A percentile compares a stretch with the other conserved stretches of the same genome.
These are phyloP conservation scores for Manis crassicaudata DNA, from an alignment of 2,797 vertebrate species.

Conservation along the genomic window DNA sequence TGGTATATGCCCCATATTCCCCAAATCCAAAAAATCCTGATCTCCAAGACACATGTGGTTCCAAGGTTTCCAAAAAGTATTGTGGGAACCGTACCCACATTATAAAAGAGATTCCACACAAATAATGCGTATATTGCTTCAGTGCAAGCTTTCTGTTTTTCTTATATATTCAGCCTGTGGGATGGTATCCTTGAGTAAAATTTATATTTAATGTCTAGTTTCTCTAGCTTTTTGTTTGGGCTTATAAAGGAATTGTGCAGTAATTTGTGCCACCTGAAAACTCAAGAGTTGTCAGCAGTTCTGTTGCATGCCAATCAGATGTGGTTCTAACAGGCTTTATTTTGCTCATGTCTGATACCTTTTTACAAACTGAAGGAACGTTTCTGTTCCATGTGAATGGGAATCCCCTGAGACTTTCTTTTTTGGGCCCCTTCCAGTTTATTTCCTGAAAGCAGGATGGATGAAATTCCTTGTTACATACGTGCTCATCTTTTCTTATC, in stretches of 20 bases:
- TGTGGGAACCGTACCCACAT: background rate
- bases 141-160: background rate
- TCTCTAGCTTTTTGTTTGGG: slow-evolving; percentile 7
- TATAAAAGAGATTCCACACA: background rate
- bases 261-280: background rate
- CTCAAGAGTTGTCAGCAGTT: background rate
- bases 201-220: background rate
- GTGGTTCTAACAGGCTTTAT: background rate
- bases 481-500: background rate
- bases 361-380: background rate
- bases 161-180: background rate
- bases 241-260: background rate
- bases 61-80: background rate
- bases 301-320: background rate
- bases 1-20: background rate
- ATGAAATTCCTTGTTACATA: background rate
- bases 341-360: background rate
- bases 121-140: background rate
- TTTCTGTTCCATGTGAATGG: background rate
- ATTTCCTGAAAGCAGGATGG: background rate
- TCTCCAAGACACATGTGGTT: background rate
- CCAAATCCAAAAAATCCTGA: background rate
- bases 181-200: background rate
- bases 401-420: background rate
- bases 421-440: background rate